phyloP scores from a whole-genome alignment of 2,888 invertebrate species.

The Meta bourneti region DNA sequence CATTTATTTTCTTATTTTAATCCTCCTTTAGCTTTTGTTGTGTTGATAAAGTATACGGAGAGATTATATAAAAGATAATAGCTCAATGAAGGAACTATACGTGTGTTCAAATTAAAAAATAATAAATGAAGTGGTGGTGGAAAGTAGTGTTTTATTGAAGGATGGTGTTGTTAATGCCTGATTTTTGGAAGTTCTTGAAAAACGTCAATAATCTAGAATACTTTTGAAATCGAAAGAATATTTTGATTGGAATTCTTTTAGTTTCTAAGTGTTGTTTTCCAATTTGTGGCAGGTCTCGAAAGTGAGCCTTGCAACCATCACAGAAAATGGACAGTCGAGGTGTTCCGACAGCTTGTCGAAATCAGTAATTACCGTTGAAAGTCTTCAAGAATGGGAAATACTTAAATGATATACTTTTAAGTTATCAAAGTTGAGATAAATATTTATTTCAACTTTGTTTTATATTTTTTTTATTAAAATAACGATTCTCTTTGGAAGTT shows the following conservation, averaged over 20 bases:
- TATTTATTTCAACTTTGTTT: no score
- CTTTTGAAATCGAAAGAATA: not conserved
- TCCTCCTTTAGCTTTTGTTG: not conserved
- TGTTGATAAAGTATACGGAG: not conserved
- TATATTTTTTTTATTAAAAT: no score
- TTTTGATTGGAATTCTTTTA: not conserved
- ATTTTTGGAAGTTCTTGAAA: not conserved
- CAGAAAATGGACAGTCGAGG: no score
- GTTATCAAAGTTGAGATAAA: no score
- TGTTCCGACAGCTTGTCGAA: no score
- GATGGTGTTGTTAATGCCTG: not conserved
- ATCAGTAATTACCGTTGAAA: no score
- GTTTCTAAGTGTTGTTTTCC: no score
- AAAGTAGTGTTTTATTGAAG: not conserved
- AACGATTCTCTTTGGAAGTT: no score
- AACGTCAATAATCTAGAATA: not conserved
- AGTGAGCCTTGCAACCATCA: no score
- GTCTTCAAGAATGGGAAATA: no score
- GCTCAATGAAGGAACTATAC: not conserved
- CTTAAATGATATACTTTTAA: no score
- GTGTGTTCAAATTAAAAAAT: not conserved
- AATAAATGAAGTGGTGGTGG: not conserved
- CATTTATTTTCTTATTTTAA: not conserved
- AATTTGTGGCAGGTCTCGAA: no score
- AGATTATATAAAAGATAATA: conserved; percentile 31